A percentile compares a stretch with the other conserved stretches of the same genome.
phyloP scores from a whole-genome alignment of 2,113 vertebrate species.

The Ammospiza nelsoni region DNA sequence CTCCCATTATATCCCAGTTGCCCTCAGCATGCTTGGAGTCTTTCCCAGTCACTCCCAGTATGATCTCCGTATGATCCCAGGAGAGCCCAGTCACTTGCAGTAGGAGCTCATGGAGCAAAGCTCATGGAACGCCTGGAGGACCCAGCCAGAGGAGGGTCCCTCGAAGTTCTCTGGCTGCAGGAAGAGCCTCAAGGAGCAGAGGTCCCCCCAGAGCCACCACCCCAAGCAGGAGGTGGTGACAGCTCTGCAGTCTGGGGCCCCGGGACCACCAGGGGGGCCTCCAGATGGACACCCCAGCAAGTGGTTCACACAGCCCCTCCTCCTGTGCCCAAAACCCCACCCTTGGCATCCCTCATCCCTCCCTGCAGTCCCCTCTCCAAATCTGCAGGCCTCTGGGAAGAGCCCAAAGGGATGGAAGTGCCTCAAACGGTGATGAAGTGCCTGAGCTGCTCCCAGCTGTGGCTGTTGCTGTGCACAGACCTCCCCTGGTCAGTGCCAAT shows the following conservation, averaged over 20 bases:
- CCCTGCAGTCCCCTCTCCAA: not conserved
- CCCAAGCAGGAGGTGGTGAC: not conserved
- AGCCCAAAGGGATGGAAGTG: not conserved
- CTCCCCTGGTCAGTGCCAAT: not conserved
- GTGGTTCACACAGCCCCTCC: not conserved
- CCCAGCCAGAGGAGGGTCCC: not conserved
- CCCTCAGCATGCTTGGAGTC: too few species aligned
- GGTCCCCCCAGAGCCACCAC: not conserved
- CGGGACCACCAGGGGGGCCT: rapidly evolving
- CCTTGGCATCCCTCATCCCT: not conserved
- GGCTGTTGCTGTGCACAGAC: not conserved
- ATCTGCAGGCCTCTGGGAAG: not conserved
- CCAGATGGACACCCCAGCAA: not conserved
- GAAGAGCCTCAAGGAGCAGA: not conserved
- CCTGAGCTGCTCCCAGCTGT: not conserved
- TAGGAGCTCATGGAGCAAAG: too few species aligned
- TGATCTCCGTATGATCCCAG: not conserved
- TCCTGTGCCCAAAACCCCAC: not conserved
- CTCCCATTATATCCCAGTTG: too few species aligned
- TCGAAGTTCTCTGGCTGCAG: not conserved
- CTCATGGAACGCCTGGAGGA: not conserved
- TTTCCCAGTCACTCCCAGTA: not conserved
- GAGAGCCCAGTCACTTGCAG: not conserved
- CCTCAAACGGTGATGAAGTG: not conserved
- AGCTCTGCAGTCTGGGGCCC: not conserved